Conservation (phyloP, 2,888 invertebrate genomes). For the Drosophila peninsularis region DNA sequence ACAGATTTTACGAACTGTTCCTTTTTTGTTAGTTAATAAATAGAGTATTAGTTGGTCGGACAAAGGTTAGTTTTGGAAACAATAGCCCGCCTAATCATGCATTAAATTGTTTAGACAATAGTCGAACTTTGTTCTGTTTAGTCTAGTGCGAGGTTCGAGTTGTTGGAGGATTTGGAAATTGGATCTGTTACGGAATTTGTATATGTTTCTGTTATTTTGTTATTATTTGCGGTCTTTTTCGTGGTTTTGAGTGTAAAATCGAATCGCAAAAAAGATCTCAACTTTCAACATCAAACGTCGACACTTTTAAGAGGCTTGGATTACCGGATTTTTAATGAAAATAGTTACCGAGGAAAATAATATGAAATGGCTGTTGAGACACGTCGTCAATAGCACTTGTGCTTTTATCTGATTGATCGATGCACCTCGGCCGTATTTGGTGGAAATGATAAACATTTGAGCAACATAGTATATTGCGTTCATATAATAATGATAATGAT, state of each 20-base stretch:
- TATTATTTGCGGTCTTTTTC: constrained; percentile 42
- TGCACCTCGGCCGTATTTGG: constrained; percentile 11
- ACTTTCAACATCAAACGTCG: constrained; percentile 15
- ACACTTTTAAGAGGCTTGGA: constrained; percentile 29
- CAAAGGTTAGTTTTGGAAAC: background rate
- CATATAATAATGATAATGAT: constrained; percentile 36
- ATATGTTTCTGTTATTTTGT: constrained; percentile 14
- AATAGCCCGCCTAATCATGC: constrained; percentile 1
- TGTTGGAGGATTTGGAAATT: constrained; percentile 20
- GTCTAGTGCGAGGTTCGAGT: constrained; percentile 22
- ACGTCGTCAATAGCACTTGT: constrained; percentile 27
- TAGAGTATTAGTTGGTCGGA: background rate
- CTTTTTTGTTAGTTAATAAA: too few species aligned
- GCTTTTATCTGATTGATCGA: constrained; percentile 26
- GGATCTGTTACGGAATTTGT: constrained; percentile 24
- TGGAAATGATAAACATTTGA: constrained; percentile 8
- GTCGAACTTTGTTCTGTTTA: constrained; percentile 28
- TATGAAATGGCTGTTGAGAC: constrained; percentile 3
- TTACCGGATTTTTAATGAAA: constrained; percentile 35
- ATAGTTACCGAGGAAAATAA: background rate
- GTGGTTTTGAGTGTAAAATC: constrained; percentile 33
- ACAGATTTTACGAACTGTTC: too few species aligned
- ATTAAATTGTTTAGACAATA: constrained; percentile 10
- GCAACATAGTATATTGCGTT: constrained; percentile 6
- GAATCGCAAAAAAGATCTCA: constrained; percentile 37